Base-by-base conservation (phyloP, 2,113 vertebrate genomes). In the Plotosus lineatus region DNA sequence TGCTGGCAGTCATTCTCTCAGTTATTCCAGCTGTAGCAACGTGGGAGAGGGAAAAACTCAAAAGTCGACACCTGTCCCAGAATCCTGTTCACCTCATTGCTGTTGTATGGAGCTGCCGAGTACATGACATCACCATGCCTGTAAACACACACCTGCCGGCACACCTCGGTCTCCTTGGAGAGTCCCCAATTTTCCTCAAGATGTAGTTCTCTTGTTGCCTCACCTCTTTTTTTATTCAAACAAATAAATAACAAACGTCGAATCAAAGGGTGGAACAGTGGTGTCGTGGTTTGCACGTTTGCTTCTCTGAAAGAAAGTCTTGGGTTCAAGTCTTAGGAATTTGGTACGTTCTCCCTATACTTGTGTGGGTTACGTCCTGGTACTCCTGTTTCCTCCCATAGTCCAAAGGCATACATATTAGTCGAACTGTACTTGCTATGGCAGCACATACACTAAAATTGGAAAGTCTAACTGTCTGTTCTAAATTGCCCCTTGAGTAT, bases 1-100 rank as follows among this genome's bases (percentile, higher is more conserved):
- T 68, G 84, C 74, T 87, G 83, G 79, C 75, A 87, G 81, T 81
- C 83, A 83, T 82, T 82, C 63, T 2, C 38, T 75, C 65, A 82
- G 72, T 63, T 82, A 79, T 12, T 12, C 0, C 1, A 85, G 65
- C 75, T 53, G 80, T 56, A 26, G 33, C 82, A 80, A 85, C 65
- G 79, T 72, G 78, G 69, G 68, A 76, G 79, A 60, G 55, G 46
- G n/a, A n/a, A 50, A 28, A 61, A 56, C 82, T 28, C 75, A 77
- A 58, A 69, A 56, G 55, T 55, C 84, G 82, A 55, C 51, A 74
- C 51, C 69, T 85, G 84, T 1, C 79, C 74, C 69, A 82, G 60
- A 46, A 81, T 46, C 50, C 84, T 78, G 85, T 75, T 83, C 87
- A 86, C 76, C 83, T 83, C 78, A 58, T 31, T 83, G 15, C 78